Conservation (phyloP, 1,140 invertebrate species). For the Lamellibrachia luymesi region DNA sequence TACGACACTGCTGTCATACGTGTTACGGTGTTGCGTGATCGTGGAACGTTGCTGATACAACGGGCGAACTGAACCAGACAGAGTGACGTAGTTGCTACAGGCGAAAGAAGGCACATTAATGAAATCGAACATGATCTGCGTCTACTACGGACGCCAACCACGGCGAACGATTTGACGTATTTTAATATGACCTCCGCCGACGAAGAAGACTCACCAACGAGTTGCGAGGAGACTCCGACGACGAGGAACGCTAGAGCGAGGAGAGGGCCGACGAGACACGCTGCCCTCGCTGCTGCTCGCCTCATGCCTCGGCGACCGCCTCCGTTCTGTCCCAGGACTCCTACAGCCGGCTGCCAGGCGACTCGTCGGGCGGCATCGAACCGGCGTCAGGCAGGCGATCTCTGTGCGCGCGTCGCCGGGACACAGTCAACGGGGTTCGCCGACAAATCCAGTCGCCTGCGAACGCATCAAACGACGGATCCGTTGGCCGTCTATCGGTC, state of each 20-base stretch:
- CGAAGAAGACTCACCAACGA: not conserved
- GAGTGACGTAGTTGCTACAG: not conserved
- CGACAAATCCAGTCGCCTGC: not conserved
- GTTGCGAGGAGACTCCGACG: not conserved
- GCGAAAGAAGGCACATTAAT: not conserved
- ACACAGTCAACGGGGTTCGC: not conserved
- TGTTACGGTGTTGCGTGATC: not conserved
- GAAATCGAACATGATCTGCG: not conserved
- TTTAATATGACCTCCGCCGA: not conserved
- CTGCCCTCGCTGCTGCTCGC: not conserved
- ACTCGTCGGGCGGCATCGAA: not conserved
- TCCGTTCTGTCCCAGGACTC: not conserved
- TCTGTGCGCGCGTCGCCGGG: not conserved
- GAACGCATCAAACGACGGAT: not conserved
- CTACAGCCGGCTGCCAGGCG: no score
- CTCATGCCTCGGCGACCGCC: not conserved
- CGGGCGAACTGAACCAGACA: not conserved
- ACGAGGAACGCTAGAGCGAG: not conserved
- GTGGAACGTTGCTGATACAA: not conserved
- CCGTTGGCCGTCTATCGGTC: not conserved
- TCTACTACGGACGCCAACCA: not conserved
- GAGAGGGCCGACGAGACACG: not conserved
- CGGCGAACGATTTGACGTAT: no score
- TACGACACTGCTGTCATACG: not conserved
- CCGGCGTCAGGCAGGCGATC: not conserved